A percentile compares a stretch with the other conserved stretches of the same genome.
phyloP scores from a whole-genome alignment of 35 echinoderm and acorn worm species.

The Strongylocentrotus purpuratus region DNA sequence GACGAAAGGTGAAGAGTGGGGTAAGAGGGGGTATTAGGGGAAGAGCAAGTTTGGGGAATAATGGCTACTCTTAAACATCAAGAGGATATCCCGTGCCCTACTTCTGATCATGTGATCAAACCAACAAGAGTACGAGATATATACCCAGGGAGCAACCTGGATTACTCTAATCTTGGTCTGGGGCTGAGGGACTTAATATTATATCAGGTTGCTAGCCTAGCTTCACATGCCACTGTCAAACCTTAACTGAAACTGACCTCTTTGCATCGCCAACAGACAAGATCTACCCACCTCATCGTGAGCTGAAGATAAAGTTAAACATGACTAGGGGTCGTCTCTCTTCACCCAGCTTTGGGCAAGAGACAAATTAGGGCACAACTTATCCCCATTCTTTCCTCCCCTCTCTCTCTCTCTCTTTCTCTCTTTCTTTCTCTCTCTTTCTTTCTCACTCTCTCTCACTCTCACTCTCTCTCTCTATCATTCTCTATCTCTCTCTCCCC shows the following conservation, averaged over 20 bases:
- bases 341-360: not conserved
- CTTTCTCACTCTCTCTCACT: not conserved
- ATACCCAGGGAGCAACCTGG: not conserved
- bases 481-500: no score
- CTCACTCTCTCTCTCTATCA: not conserved
- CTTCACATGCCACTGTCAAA: not conserved
- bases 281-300: not conserved
- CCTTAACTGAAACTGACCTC: constrained; percentile 9
- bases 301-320: not conserved
- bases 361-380: not conserved
- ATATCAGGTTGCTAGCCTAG: not conserved
- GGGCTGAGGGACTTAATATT: not conserved
- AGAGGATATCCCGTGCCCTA: not conserved
- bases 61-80: not conserved
- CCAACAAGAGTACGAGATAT: not conserved
- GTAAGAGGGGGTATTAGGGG: not conserved
- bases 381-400: not conserved
- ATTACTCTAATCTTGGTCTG: not conserved
- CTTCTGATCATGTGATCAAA: constrained; percentile 2
- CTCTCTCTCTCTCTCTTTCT: no score
- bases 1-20: not conserved
- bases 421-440: not conserved
- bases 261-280: constrained; percentile 8
- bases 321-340: not conserved
- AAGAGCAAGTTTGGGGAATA: not conserved